These are phyloP conservation scores for Proterorhinus semilunaris DNA, from an alignment of 2,113 vertebrate species.

Conservation along the genomic window DNA sequence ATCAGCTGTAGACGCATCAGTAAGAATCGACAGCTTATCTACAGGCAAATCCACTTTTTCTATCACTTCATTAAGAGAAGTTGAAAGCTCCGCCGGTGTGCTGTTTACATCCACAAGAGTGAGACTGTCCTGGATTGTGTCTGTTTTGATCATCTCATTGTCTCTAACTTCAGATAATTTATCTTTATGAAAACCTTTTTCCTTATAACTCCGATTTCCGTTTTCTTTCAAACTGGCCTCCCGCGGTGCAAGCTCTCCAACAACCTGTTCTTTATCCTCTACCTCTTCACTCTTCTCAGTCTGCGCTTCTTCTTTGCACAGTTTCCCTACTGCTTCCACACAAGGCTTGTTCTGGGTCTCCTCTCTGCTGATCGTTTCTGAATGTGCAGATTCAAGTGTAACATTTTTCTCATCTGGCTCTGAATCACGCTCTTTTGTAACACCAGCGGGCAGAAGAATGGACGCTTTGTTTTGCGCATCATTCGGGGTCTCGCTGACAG, in stretches of 20 bases:
- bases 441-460: slow-evolving; percentile 38
- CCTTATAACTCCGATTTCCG: background rate
- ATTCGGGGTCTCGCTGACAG: slow-evolving; percentile 49
- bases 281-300: background rate
- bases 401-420: slow-evolving; percentile 37
- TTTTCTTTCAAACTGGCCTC: slow-evolving; percentile 16
- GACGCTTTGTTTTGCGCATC: slow-evolving; percentile 57
- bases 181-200: slow-evolving; percentile 15
- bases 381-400: slow-evolving; percentile 15
- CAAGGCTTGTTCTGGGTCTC: background rate
- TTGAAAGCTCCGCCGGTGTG: background rate
- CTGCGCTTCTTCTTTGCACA: slow-evolving; percentile 19
- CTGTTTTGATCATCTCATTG: background rate
- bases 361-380: slow-evolving; percentile 24
- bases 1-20: background rate
- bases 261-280: slow-evolving; percentile 4
- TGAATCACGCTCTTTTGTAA: slow-evolving; percentile 28
- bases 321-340: slow-evolving; percentile 8
- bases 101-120: background rate
- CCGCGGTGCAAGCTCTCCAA: slow-evolving; percentile 4
- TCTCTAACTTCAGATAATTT: background rate
- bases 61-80: slow-evolving; percentile 11
- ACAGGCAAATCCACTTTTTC: slow-evolving; percentile 5
- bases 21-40: background rate
- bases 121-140: background rate